phyloP scores from a whole-genome alignment of 2,113 vertebrate species.

The Uria lomvia region DNA sequence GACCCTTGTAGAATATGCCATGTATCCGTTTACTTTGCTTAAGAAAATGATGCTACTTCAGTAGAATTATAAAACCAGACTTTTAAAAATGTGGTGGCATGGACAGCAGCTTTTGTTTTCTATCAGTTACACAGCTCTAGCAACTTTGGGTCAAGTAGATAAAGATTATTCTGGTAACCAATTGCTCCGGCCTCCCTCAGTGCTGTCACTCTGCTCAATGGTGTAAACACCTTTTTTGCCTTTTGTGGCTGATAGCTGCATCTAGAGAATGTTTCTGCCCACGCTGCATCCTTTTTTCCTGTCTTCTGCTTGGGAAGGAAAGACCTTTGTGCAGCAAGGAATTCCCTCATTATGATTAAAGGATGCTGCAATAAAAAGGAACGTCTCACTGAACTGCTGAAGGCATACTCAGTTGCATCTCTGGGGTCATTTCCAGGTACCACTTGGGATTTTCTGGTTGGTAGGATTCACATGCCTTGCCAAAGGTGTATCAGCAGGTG shows the following conservation, averaged over 20 bases:
- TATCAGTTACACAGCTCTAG: neutral
- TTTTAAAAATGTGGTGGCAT: neutral
- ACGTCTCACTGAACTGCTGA: neutral
- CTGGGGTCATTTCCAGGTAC: neutral
- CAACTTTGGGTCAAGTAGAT: neutral
- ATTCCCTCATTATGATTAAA: neutral
- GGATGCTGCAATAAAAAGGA: neutral
- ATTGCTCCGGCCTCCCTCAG: neutral
- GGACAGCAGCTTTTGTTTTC: neutral
- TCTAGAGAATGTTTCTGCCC: neutral
- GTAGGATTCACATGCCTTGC: neutral
- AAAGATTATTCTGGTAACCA: neutral
- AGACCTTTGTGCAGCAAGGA: neutral
- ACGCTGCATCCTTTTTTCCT: neutral
- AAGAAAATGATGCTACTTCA: neutral
- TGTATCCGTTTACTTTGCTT: neutral
- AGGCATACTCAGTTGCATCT: neutral
- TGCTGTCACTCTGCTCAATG: neutral
- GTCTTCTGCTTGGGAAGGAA: neutral
- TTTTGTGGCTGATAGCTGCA: neutral
- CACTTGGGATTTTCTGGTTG: neutral
- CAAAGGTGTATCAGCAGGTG: neutral
- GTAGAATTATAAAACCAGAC: neutral
- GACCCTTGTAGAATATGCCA: neutral
- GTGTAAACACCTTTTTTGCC: neutral